phyloP scores from a whole-genome alignment of 2,797 vertebrate genomes.

The Microctenopoma lineatum region DNA sequence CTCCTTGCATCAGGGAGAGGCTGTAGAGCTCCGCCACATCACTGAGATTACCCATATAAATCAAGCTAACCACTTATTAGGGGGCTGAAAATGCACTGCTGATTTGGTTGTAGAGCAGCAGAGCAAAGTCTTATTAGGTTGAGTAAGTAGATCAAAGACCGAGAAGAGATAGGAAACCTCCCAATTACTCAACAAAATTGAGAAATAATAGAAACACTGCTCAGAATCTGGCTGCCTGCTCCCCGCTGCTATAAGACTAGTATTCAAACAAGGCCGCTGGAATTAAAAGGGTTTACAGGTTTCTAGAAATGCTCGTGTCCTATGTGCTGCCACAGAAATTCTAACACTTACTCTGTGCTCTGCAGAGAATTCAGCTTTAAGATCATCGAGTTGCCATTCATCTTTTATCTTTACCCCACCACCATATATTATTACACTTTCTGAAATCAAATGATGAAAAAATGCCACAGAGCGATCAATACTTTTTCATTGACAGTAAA shows the following conservation, averaged over 20 bases:
- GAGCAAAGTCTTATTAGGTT: constrained; percentile 85
- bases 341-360: constrained; percentile 38
- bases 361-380: constrained; percentile 72
- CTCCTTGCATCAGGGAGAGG: constrained; percentile 62
- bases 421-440: constrained; percentile 89
- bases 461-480: constrained; percentile 87
- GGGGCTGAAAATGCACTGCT: constrained; percentile 81
- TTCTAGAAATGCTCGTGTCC: neutral
- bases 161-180: constrained; percentile 77
- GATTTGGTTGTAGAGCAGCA: constrained; percentile 84
- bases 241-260: constrained; percentile 40
- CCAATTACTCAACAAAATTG: constrained; percentile 81
- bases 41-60: constrained; percentile 81
- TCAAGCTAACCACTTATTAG: constrained; percentile 85
- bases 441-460: constrained; percentile 90
- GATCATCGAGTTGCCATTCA: constrained; percentile 80
- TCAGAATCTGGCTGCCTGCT: constrained; percentile 55
- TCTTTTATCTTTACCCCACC: constrained; percentile 81
- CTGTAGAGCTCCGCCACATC: constrained; percentile 68
- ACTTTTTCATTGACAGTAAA: constrained; percentile 93
- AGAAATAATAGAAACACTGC: constrained; percentile 78
- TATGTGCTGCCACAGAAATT: constrained; percentile 13
- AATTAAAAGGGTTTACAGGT: constrained; percentile 40
- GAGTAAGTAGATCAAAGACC: constrained; percentile 85
- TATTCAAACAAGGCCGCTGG: constrained; percentile 41